phyloP scores from a whole-genome alignment of 2,888 invertebrate genomes.

The Ditula angustiorana region DNA sequence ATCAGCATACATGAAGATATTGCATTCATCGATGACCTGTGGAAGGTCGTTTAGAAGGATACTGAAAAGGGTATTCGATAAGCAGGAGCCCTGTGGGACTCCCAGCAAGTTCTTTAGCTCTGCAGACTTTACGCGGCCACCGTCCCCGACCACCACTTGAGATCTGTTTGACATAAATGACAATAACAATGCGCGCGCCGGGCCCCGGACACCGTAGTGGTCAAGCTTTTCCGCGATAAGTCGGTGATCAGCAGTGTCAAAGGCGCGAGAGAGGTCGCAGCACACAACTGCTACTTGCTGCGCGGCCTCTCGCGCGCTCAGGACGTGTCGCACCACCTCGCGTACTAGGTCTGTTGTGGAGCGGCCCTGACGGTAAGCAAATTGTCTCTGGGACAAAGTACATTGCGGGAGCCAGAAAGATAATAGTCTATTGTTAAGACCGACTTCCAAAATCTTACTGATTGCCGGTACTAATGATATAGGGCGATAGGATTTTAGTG shows the following conservation, averaged over 20 bases:
- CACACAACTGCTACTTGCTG: too few relatives aligned
- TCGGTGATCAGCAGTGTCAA: too few relatives aligned
- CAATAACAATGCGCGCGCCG: too few relatives aligned
- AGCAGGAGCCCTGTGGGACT: neutral
- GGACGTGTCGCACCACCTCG: slow-evolving; percentile 6
- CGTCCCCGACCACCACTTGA: too few relatives aligned
- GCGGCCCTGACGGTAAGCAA: slow-evolving; percentile 19
- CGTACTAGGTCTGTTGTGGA: slow-evolving; percentile 20
- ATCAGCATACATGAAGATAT: too few relatives aligned
- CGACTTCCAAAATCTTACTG: slow-evolving; percentile 23
- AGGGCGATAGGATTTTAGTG: too few relatives aligned
- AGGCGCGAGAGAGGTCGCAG: too few relatives aligned
- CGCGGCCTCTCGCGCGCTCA: too few relatives aligned
- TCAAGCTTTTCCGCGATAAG: too few relatives aligned
- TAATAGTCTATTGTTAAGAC: neutral
- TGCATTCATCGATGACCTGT: neutral
- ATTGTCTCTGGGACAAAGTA: slow-evolving; percentile 21
- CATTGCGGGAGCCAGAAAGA: neutral
- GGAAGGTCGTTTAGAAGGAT: slow-evolving; percentile 7
- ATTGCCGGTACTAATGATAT: slow-evolving; percentile 21
- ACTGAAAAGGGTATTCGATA: neutral
- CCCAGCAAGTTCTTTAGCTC: too few relatives aligned
- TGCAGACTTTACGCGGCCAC: too few relatives aligned
- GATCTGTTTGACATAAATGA: too few relatives aligned
- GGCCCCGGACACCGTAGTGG: neutral